phyloP scores from a whole-genome alignment of 2,113 vertebrate genomes.

The Toxostoma redivivum region DNA sequence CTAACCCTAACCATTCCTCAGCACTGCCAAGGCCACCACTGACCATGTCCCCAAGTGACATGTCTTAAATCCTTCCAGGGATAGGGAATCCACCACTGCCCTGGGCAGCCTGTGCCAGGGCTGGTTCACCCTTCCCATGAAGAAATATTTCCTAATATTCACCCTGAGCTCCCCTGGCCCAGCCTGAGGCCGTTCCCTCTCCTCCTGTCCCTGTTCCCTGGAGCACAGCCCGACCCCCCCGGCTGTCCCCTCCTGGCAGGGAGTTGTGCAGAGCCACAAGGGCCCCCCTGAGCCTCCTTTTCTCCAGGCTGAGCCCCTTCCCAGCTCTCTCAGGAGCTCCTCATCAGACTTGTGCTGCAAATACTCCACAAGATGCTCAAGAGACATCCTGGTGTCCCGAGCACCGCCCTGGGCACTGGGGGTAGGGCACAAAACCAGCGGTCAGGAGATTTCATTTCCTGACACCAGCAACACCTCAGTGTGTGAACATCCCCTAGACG shows the following conservation, averaged over 20 bases:
- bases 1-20: background rate
- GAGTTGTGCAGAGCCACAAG: background rate
- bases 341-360: background rate
- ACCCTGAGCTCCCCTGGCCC: background rate
- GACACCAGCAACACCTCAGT: fast-evolving
- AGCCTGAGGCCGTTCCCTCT: background rate
- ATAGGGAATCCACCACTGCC: background rate
- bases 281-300: background rate
- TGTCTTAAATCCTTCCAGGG: background rate
- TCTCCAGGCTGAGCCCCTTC: background rate
- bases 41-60: background rate
- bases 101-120: background rate
- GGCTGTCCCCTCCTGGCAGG: background rate
- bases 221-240: background rate
- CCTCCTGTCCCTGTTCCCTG: background rate
- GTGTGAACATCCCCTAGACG: background rate
- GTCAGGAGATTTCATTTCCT: background rate
- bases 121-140: background rate
- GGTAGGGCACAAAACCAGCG: background rate
- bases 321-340: background rate
- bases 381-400: background rate
- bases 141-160: background rate
- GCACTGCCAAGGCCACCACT: background rate
- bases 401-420: fast-evolving
- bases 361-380: fast-evolving